Percentiles rank a stretch among this genome's conserved stretches.
These are phyloP conservation scores for Pyrocoelia pectoralis DNA, from an alignment of 2,888 invertebrate species.

Conservation along the genomic window DNA sequence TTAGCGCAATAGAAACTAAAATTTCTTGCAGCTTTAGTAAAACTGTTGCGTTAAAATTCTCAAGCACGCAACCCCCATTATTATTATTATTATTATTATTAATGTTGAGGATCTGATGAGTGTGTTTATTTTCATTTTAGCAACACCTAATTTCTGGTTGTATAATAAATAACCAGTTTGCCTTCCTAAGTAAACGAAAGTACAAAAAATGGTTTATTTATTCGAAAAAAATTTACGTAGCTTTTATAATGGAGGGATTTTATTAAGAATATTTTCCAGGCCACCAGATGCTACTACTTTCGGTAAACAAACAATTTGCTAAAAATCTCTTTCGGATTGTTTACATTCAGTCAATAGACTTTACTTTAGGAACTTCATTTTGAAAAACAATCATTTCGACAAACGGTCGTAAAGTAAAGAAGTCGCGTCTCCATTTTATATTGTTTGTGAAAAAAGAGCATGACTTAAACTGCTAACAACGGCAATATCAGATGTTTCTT, in stretches of 20 bases:
- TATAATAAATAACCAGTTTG: conserved; percentile 1
- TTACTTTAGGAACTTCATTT: conserved; percentile 4
- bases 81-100: no score
- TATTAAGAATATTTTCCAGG: conserved; percentile 13
- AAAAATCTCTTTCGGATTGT: conserved; percentile 20
- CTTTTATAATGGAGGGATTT: conserved; percentile 15
- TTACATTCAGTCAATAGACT: conserved; percentile 24
- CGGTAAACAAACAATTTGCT: conserved; percentile 24
- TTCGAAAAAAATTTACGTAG: conserved; percentile 8
- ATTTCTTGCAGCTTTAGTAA: no score
- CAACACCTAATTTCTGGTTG: conserved; percentile 4
- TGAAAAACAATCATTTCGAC: conserved; percentile 12
- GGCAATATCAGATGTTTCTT: conserved; percentile 30
- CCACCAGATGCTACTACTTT: conserved; percentile 16
- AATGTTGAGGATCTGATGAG: background rate
- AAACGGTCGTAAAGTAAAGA: conserved; percentile 3
- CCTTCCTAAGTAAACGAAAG: background rate
- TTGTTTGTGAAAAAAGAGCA: conserved; percentile 17
- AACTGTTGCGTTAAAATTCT: no score
- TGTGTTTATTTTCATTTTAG: conserved; percentile 4
- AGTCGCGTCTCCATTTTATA: conserved; percentile 10
- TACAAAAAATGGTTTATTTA: background rate
- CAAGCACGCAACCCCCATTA: background rate
- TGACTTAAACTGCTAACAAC: conserved; percentile 15
- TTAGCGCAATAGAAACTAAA: no score